Evolutionary conservation across 2,113 vertebrate genomes (phyloP).

Genomic region (Perccottus glenii): DNA sequence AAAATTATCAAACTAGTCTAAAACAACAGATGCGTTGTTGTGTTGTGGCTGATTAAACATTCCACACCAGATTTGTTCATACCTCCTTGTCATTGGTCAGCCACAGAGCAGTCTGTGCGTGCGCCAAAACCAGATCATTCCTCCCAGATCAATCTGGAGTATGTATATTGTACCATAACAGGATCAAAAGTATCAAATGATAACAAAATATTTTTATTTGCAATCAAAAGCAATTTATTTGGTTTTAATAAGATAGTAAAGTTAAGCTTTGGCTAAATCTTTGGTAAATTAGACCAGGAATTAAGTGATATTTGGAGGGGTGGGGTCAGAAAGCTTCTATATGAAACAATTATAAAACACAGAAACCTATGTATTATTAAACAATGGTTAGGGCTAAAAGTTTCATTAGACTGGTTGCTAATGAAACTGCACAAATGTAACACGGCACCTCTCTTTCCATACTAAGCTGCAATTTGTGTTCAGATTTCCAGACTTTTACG

Average conservation of each 20-base stretch:
- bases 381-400: background rate
- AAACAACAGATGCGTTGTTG: conserved; percentile 3
- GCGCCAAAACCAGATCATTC: conserved; percentile 2
- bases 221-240: background rate
- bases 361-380: background rate
- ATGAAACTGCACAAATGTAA: no score
- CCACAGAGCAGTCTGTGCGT: background rate
- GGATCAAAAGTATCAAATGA: background rate
- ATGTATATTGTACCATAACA: background rate
- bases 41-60: background rate
- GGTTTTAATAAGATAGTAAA: background rate
- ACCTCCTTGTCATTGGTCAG: background rate
- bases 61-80: conserved; percentile 5
- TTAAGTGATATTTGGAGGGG: background rate
- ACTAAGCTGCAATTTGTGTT: background rate
- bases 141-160: background rate
- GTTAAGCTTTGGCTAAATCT: background rate
- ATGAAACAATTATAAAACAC: background rate
- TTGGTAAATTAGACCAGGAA: background rate
- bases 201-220: background rate
- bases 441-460: no score
- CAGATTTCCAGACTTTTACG: background rate
- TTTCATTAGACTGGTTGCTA: no score
- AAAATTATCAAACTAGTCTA: background rate
- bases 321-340: background rate